These are phyloP conservation scores for Thermophis baileyi DNA, from an alignment of 2,113 vertebrate species.

Conservation along the genomic window DNA sequence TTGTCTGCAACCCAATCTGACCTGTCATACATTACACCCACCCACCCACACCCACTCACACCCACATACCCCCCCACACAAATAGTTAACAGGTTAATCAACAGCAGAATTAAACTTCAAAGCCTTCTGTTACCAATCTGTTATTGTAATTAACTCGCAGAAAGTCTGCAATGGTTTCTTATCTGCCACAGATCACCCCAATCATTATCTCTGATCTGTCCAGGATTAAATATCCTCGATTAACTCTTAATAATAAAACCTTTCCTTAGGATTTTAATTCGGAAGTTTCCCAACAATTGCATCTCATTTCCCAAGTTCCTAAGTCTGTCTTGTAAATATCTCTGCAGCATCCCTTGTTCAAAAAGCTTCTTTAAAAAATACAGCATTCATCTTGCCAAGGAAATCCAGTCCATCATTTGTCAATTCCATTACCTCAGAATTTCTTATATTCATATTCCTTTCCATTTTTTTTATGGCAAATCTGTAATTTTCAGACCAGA, in stretches of 20 bases:
- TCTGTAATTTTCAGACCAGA: not conserved
- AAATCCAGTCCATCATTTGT: not conserved
- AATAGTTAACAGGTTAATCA: not conserved
- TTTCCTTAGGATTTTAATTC: not conserved
- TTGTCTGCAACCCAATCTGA: too few species aligned
- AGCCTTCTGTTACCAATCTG: not conserved
- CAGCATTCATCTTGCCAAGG: not conserved
- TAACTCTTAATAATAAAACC: not conserved
- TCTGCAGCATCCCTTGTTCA: not conserved
- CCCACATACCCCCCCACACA: too few species aligned
- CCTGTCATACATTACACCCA: too few species aligned
- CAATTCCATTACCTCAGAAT: not conserved
- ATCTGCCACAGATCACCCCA: not conserved
- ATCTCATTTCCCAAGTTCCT: not conserved
- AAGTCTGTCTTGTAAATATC: not conserved
- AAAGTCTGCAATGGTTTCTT: not conserved
- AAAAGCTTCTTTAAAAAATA: not conserved
- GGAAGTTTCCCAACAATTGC: not conserved
- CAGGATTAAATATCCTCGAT: not conserved
- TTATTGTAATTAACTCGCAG: not conserved
- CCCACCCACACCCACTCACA: too few species aligned
- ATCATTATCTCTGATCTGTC: not conserved
- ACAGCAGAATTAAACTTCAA: not conserved
- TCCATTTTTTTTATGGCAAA: not conserved
- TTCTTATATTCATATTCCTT: not conserved